Base-by-base conservation (phyloP, 2,113 vertebrate species). In the Odocoileus virginianus region DNA sequence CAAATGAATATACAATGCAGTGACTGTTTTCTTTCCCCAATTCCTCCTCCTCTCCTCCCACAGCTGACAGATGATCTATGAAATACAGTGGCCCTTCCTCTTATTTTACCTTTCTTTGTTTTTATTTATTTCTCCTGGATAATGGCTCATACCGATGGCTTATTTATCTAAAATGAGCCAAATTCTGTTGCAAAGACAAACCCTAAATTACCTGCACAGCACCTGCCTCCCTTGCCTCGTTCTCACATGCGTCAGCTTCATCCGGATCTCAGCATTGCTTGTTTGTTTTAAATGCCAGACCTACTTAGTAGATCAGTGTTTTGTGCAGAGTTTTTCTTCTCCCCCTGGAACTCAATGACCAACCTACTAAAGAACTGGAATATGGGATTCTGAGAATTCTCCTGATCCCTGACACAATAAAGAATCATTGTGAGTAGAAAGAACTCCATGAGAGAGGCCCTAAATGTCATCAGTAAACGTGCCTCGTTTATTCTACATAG, bases 321-420 rank as follows among this genome's bases (percentile, higher is more conserved):
- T 6, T 0, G 45, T 28, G 30, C n/a, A 16, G 27, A 21, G 36
- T 1, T 23, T 19, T 45, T 33, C n/a, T 30, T 10, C 30, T 64
- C 21, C 27, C 52, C 58, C 40, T 12, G 76, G 84, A 78, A 52
- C 91, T 40, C 14, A 6, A 12, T 19, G 54, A 23, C 0, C 3
- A 8, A 3, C 5, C 15, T 19, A 19, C 83, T 15, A 8, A 40
- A 89, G 64, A 71, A 36, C 25, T 43, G 8, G 64, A 92, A 64
- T 12, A 1, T 27, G 0, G 23, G 50, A 2, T 47, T 43, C 83
- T 52, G 19, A 90, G 61, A 25, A 45, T 96, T 97, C 94, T 93
- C 78, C 71, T 14, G 16, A 25, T 64, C 64, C 19, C 54, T 94
- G 95, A 97, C 76, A 10, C 67, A 91, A 97, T 79, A 96, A 91